Conservation (phyloP, 2,113 vertebrate species). For the Prochilodus magdalenae region DNA sequence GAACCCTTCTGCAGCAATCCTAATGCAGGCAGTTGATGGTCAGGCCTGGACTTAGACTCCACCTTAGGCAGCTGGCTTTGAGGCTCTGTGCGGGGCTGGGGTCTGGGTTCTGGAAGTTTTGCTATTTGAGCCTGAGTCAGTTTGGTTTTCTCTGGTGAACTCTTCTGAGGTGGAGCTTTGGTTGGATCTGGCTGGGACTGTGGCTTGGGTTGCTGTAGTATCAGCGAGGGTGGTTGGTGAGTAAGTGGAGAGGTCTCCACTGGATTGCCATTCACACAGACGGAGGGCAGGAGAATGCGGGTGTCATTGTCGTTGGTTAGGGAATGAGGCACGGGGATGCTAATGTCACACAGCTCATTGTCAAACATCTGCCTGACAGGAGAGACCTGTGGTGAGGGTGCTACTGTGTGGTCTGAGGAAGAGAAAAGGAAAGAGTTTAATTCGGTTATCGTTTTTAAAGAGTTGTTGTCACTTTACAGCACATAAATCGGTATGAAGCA, state of each 20-base stretch:
- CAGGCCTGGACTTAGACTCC: slow-evolving; percentile 45
- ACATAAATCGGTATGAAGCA: too few species aligned
- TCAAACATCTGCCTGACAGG: slow-evolving; percentile 84
- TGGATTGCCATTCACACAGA: slow-evolving; percentile 92
- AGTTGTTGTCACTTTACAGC: too few species aligned
- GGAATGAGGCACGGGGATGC: slow-evolving; percentile 67
- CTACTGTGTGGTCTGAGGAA: slow-evolving; percentile 73
- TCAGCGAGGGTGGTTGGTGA: slow-evolving; percentile 52
- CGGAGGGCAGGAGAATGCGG: slow-evolving; percentile 70
- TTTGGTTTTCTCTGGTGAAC: slow-evolving; percentile 23
- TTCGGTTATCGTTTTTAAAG: too few species aligned
- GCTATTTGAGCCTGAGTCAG: slow-evolving; percentile 29
- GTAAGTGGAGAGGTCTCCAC: slow-evolving; percentile 70
- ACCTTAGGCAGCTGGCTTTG: neutral
- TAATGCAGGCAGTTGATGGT: slow-evolving; percentile 64
- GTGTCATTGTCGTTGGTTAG: slow-evolving; percentile 62
- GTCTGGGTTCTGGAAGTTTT: slow-evolving; percentile 3
- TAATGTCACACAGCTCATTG: slow-evolving; percentile 80
- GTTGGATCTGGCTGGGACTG: slow-evolving; percentile 33
- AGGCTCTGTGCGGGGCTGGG: neutral
- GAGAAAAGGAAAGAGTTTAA: neutral
- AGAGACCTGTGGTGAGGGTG: slow-evolving; percentile 81
- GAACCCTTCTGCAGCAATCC: slow-evolving; percentile 72
- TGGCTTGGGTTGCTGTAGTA: slow-evolving; percentile 49
- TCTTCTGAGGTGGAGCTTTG: slow-evolving; percentile 27